Evolutionary conservation across 2,888 invertebrate genomes (phyloP), one percentile per base, ranked within the genome.

Genomic region (Chironomus riparius): DNA sequence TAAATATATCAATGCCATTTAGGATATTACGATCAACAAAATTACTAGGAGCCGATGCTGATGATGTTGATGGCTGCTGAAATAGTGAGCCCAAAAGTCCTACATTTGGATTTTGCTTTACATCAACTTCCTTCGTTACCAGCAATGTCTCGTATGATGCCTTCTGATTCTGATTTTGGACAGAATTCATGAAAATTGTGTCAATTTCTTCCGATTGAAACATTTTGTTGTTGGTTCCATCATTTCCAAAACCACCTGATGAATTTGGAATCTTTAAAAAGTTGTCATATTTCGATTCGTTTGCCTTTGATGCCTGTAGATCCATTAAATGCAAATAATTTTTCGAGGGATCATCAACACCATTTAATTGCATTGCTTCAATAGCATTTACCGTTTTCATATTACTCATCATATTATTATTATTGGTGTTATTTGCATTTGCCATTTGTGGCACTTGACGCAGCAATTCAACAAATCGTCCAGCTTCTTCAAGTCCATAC

Each of bases 401-500:
- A 38, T 38, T 38, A 38, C 2, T 38, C 38, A 28, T 61, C 24
- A 15, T 62, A 24, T 21, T 61, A 47, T 48, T 61, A 69, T 76
- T 71, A 12, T 22, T 62, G 47, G 18, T 61, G 47, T 48, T 71
- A 3, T 18, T 61, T 2, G 72, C 80, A 79, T 80, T 83, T 81
- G 79, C 77, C 48, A 38, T 38, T 38, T 38, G 38, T 10, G 80
- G 75, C 5, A 83, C 82, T 77, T 84, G 83, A 7, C 82, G 80
- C 48, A 85, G 78, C 77, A 85, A 80, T 71, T 85, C 84, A 4
- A 85, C 85, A 78, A 87, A 88, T 80, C 87, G 87, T 78, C 86
- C 86, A 1, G 88, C 88, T 2, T 87, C 86, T 73, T 88, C 87
- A 56, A 85, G 82, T 0, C 88, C 88, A 72, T 86, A 85, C 1